Evolutionary conservation across 2,113 vertebrate genomes (phyloP), one percentile per base, ranked within the genome.

Genomic region (Percina caprodes): DNA sequence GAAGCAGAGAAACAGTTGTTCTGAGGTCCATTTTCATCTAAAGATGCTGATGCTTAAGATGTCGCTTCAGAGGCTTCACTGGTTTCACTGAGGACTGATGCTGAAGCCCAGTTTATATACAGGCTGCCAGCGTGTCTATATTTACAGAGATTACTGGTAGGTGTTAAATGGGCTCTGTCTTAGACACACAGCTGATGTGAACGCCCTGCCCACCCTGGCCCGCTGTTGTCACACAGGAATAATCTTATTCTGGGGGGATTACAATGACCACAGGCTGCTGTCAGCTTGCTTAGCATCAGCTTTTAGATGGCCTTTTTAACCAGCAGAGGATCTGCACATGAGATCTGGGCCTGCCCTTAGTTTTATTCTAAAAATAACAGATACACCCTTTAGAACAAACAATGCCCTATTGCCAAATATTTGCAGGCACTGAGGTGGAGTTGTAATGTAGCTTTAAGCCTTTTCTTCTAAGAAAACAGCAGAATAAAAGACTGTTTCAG

Each of bases 221-320:
- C 74, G 66, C 74, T 89, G 80, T 88, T 72, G 62, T 74, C 87
- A 87, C 83, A 81, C 52, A 42, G 77, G 35, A 80, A 85, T 91
- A 80, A 90, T 93, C 75, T 89, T 60, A 74, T 86, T 90, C 65
- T 79, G 35, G 39, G 24, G 67, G 83, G 69, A 91, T 92, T 90
- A 93, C 61, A 54, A 69, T 72, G 82, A 77, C 86, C 80, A 59
- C 26, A 48, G 80, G 80, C 82, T 71, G 67, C 81, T 88, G 84
- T 88, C 55, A 23, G 68, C 56, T 76, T n/a, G 1, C 74, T 80
- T 48, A 74, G 86, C 79, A 69, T 92, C 87, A 79, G 51, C 73
- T 92, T 90, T 90, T 85, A 84, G 62, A 74, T 35, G 63, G 74
- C 56, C 54, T 86, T 88, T 81, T 83, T 76, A 71, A 79, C 49